These are phyloP conservation scores for Neria commutata DNA, from an alignment of 2,888 invertebrate genomes.

Conservation along the genomic window DNA sequence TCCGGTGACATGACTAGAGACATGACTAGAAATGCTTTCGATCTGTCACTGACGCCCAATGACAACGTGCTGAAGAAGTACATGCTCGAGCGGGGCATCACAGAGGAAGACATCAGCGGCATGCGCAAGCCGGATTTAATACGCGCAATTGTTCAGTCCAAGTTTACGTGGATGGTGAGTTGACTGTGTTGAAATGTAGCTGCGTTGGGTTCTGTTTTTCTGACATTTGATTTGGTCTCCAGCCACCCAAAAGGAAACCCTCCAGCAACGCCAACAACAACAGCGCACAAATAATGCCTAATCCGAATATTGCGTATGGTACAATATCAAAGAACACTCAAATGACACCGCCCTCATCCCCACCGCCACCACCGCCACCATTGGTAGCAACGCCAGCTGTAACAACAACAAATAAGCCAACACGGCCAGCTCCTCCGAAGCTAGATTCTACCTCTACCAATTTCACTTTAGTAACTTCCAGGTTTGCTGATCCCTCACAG, in stretches of 20 bases:
- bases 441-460: not conserved
- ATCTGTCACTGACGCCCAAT: conserved; percentile 35
- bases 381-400: not conserved
- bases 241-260: conserved; percentile 40
- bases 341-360: conserved; percentile 37
- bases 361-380: conserved; percentile 26
- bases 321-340: conserved; percentile 44
- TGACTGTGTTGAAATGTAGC: not conserved
- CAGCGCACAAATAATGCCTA: too few relatives aligned
- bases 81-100: conserved; percentile 51
- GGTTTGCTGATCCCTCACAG: conserved; percentile 25
- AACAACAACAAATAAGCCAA: not conserved
- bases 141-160: conserved; percentile 49
- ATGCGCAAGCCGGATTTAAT: conserved; percentile 47
- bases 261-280: conserved; percentile 13
- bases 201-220: not conserved
- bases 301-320: conserved; percentile 40
- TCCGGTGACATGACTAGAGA: conserved; percentile 52
- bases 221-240: not conserved
- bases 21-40: conserved; percentile 53
- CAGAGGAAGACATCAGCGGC: conserved; percentile 45
- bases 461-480: conserved; percentile 11
- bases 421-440: not conserved
- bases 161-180: conserved; percentile 50
- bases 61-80: conserved; percentile 52